A percentile compares a stretch with the other conserved stretches of the same genome.
Conservation (phyloP, 2,113 vertebrate genomes). For the Corythornis cristatus region DNA sequence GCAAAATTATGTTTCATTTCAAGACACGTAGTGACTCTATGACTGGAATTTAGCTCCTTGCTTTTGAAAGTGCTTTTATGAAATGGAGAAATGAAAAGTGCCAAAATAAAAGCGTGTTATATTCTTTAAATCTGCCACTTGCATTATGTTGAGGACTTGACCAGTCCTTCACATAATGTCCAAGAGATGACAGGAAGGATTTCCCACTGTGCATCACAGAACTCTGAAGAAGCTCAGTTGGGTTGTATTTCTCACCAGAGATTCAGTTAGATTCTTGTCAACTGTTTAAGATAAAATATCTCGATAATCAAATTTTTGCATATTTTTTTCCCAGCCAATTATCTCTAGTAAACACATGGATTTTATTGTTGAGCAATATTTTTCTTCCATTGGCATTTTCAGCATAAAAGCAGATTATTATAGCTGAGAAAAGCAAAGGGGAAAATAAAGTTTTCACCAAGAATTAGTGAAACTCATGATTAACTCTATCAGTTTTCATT, state of each 20-base stretch:
- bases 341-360: background rate
- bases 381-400: background rate
- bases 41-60: background rate
- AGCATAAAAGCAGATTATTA: background rate
- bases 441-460: background rate
- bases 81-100: background rate
- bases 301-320: background rate
- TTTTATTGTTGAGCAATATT: background rate
- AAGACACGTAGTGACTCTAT: background rate
- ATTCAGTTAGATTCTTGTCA: background rate
- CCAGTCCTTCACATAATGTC: background rate
- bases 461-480: background rate
- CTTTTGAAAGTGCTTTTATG: constrained; percentile 21
- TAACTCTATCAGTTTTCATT: background rate
- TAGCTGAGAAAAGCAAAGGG: background rate
- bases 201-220: background rate
- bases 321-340: background rate
- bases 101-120: constrained; percentile 11
- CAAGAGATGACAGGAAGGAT: background rate
- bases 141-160: background rate
- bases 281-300: background rate
- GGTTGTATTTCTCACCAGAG: background rate
- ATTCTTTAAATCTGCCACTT: constrained; percentile 18
- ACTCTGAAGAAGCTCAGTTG: background rate
- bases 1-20: constrained; percentile 42